These are phyloP conservation scores for Agrypnus murinus DNA, from an alignment of 2,888 invertebrate genomes.

Conservation along the genomic window DNA sequence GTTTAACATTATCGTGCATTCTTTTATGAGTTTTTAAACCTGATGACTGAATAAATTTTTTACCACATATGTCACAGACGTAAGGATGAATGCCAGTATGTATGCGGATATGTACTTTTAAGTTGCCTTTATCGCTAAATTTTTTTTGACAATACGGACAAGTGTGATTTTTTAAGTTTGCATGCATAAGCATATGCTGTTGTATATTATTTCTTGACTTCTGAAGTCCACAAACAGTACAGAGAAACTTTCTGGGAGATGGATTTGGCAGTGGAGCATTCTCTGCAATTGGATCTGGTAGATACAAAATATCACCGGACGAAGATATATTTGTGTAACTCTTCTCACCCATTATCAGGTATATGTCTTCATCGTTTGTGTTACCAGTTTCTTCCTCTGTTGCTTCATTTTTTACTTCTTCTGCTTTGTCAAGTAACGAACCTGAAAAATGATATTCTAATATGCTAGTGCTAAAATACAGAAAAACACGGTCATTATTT, in stretches of 20 bases:
- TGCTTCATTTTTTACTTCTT: conserved; percentile 14
- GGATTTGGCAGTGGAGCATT: conserved; percentile 11
- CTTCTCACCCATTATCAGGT: conserved; percentile 1
- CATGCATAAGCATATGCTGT: conserved; percentile 32
- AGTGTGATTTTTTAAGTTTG: conserved; percentile 15
- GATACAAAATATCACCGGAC: not conserved
- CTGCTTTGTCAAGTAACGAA: not conserved
- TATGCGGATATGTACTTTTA: conserved; percentile 34
- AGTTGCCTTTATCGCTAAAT: conserved; percentile 36
- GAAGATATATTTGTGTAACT: not conserved
- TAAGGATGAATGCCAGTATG: conserved; percentile 37
- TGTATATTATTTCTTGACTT: conserved; percentile 28
- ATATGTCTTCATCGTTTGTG: not conserved
- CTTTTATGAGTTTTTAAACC: conserved; percentile 58
- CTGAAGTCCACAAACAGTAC: conserved; percentile 39
- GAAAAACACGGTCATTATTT: too few species aligned
- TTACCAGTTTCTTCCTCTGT: not conserved
- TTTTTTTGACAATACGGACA: conserved; percentile 32
- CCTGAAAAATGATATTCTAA: too few species aligned
- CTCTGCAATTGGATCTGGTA: conserved; percentile 22
- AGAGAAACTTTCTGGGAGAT: conserved; percentile 23
- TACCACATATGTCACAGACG: conserved; percentile 56
- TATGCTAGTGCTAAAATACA: too few species aligned
- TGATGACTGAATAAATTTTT: conserved; percentile 56
- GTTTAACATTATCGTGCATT: conserved; percentile 61